Evolutionary conservation across 1,140 invertebrate species (phyloP), one percentile per base, ranked within the genome.

Genomic region (Drosophila leontia): DNA sequence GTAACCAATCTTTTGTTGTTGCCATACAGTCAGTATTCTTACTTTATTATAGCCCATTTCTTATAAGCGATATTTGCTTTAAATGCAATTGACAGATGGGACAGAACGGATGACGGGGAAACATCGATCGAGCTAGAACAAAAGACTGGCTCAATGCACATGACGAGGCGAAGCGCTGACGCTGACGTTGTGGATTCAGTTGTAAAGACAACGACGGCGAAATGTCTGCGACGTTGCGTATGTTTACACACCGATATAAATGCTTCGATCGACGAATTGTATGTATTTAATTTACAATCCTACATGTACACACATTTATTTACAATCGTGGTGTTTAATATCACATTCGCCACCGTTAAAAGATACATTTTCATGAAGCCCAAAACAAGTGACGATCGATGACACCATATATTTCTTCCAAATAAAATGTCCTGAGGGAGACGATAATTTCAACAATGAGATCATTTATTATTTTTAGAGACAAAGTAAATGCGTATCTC

Each of bases 61-160:
- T 53, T 75, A 85, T 65, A 63, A 74, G 71, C 67, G 51, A 70
- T 84, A 88, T 87, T 83, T 86, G 76, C 76, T 70, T 80, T 80
- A 75, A 87, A 80, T 83, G 76, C 83, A 78, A 86, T 78, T 84
- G 84, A 84, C 83, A 88, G 80, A 78, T 80, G 82, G 82, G 68
- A 67, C 64, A 45, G 39, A 70, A 68, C 55, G 64, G 64, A 81
- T 76, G 83, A 77, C 69, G 78, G 63, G 67, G 60, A 82, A 82
- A 87, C 75, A 78, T 78, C 75, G 75, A 81, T 86, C 82, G 75
- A 82, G 59, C 51, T 15, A 55, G 63, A 59, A 88, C 83, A 87
- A 83, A 88, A 75, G 84, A 60, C 60, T 56, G 29, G 71, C 61
- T 79, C 70, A 76, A 80, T 87, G 76, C 80, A 80, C 77, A 65